These are phyloP conservation scores for Halisarca cf. caerulea DNA, from an alignment of 37 sponge, comb jelly and placozoan genomes.

Conservation along the genomic window DNA sequence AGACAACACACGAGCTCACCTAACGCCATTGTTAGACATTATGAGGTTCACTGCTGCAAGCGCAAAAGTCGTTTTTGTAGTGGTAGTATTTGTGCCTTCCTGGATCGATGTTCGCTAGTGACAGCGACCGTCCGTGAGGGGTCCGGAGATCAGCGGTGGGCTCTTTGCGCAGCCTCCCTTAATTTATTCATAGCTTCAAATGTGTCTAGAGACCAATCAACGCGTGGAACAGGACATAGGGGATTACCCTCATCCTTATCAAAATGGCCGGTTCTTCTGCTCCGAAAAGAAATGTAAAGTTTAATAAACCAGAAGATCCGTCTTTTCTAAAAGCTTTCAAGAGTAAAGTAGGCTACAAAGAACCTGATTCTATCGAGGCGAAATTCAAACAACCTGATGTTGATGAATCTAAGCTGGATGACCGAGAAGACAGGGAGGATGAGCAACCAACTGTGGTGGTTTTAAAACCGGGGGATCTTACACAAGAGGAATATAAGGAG, in stretches of 20 bases:
- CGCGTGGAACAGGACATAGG: neutral
- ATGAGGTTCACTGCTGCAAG: too few species aligned
- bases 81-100: too few species aligned
- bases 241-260: neutral
- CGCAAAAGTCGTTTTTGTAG: too few species aligned
- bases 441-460: slow-evolving; percentile 73
- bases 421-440: slow-evolving; percentile 57
- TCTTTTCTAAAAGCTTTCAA: slow-evolving; percentile 71
- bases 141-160: too few species aligned
- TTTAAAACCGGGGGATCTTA: slow-evolving; percentile 50
- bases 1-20: too few species aligned
- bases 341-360: slow-evolving; percentile 70
- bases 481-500: slow-evolving; percentile 41
- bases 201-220: neutral
- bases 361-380: slow-evolving; percentile 47
- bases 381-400: slow-evolving; percentile 50
- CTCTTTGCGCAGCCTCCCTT: neutral
- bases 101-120: too few species aligned
- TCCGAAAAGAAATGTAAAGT: slow-evolving; percentile 69
- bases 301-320: slow-evolving; percentile 64
- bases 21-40: too few species aligned
- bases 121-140: too few species aligned
- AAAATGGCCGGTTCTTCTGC: slow-evolving; percentile 58
- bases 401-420: slow-evolving; percentile 30
- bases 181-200: slow-evolving; percentile 19